Evolutionary conservation across 2,888 invertebrate species (phyloP).

Genomic region (Drosophila acutilabella): DNA sequence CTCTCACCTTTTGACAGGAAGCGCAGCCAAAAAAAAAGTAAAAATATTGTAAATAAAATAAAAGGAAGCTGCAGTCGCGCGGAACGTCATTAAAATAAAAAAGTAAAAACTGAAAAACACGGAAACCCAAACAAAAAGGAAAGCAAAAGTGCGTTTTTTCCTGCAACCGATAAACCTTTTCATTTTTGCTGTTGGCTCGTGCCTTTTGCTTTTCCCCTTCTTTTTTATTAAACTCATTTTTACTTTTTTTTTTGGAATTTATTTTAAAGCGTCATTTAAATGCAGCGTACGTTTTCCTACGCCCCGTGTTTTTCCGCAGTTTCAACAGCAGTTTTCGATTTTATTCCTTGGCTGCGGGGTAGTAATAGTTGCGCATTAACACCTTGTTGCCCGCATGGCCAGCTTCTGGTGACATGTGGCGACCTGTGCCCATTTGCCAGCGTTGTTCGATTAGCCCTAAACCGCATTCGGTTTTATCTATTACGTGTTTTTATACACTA

Average conservation of each 20-base stretch:
- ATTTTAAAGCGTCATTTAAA: conserved; percentile 75
- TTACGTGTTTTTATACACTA: conserved; percentile 39
- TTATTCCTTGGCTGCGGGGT: background rate
- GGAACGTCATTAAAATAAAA: conserved; percentile 45
- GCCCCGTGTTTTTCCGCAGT: conserved; percentile 2
- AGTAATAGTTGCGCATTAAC: conserved; percentile 63
- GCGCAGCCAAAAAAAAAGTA: background rate
- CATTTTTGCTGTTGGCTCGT: conserved; percentile 49
- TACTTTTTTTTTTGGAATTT: conserved; percentile 15
- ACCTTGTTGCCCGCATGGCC: conserved; percentile 66
- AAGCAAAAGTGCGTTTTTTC: conserved; percentile 69
- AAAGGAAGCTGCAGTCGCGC: conserved; percentile 46
- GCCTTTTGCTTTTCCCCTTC: conserved; percentile 26
- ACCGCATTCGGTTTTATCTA: conserved; percentile 16
- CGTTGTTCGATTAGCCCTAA: conserved; percentile 41
- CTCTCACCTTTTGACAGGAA: conserved; percentile 73
- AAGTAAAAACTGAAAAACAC: conserved; percentile 4
- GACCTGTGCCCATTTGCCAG: conserved; percentile 42
- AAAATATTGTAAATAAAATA: conserved; percentile 2
- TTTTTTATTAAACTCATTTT: conserved; percentile 22
- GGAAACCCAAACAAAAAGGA: conserved; percentile 32
- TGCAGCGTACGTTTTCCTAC: conserved; percentile 61
- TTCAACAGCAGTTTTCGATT: background rate
- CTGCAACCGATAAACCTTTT: conserved; percentile 22
- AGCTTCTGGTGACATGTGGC: conserved; percentile 56